Percentiles rank a stretch among this genome's conserved stretches.
Conservation (phyloP, 2,113 vertebrate genomes). For the Lepisosteus oculatus region DNA sequence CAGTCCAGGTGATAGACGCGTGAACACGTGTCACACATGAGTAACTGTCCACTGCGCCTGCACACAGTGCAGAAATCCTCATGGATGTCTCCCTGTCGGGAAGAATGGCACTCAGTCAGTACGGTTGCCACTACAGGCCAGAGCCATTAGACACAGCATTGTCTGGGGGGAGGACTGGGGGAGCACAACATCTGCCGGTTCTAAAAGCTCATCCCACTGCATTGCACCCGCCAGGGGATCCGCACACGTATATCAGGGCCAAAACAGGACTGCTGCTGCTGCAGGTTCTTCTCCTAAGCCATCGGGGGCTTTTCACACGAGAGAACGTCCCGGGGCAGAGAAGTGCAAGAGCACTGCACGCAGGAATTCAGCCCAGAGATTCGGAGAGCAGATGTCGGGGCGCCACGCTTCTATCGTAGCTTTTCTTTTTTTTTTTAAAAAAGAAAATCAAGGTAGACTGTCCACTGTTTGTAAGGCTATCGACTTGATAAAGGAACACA, state of each 20-base stretch:
- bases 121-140: constrained; percentile 49
- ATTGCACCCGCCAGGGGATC: neutral
- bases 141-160: constrained; percentile 33
- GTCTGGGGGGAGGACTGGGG: constrained; percentile 37
- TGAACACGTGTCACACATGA: constrained; percentile 99
- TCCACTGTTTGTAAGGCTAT: constrained; percentile 70
- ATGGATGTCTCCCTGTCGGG: constrained; percentile 96
- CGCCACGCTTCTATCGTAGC: too few relatives aligned
- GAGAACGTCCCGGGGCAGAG: too few relatives aligned
- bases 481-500: constrained; percentile 31
- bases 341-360: too few relatives aligned
- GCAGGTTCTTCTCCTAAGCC: too few relatives aligned
- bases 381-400: too few relatives aligned
- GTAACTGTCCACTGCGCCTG: constrained; percentile 97
- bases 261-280: too few relatives aligned
- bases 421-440: too few relatives aligned
- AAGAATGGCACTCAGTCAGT: constrained; percentile 76
- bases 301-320: too few relatives aligned
- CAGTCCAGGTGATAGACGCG: constrained; percentile 98
- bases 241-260: neutral
- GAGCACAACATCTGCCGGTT: neutral
- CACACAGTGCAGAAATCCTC: constrained; percentile 99
- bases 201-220: neutral
- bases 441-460: constrained; percentile 38
- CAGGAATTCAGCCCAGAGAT: too few relatives aligned